Percentiles rank a stretch among this genome's conserved stretches.
These are phyloP conservation scores for Drosophila varians DNA, from an alignment of 1,140 invertebrate species.

Conservation along the genomic window DNA sequence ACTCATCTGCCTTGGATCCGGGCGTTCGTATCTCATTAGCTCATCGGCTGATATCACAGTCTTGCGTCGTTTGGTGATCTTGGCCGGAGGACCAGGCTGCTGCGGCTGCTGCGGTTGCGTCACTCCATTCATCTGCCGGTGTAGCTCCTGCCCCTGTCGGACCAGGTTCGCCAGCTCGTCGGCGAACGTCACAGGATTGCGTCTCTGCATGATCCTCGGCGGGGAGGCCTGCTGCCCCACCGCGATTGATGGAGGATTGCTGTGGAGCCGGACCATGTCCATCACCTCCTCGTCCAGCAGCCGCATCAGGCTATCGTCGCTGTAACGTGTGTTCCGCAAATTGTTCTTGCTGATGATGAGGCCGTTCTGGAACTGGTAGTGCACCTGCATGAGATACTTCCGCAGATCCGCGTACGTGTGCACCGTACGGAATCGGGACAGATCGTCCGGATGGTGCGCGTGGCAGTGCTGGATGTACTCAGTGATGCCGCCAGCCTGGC, in stretches of 20 bases:
- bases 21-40: neutral
- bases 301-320: neutral
- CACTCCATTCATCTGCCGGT: too few relatives aligned
- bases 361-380: conserved; percentile 62
- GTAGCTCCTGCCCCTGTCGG: too few relatives aligned
- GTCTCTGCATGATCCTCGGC: neutral
- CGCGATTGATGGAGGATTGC: too few relatives aligned
- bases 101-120: neutral
- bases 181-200: too few relatives aligned
- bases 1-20: too few relatives aligned
- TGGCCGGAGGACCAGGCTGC: neutral
- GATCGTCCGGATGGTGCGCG: conserved; percentile 5
- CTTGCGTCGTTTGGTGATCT: neutral
- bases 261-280: conserved; percentile 4
- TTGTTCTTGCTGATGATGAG: conserved; percentile 63
- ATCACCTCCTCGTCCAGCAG: conserved; percentile 16
- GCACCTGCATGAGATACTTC: conserved; percentile 50
- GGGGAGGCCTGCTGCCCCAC: neutral
- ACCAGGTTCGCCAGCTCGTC: too few relatives aligned
- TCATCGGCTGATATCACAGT: neutral
- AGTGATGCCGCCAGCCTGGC: conserved; percentile 28
- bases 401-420: conserved; percentile 36
- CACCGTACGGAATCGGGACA: conserved; percentile 24
- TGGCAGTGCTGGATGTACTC: conserved; percentile 61
- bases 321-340: conserved; percentile 33